These are phyloP conservation scores for Galago senegalensis DNA, from an alignment of 2,797 vertebrate genomes.

Conservation along the genomic window DNA sequence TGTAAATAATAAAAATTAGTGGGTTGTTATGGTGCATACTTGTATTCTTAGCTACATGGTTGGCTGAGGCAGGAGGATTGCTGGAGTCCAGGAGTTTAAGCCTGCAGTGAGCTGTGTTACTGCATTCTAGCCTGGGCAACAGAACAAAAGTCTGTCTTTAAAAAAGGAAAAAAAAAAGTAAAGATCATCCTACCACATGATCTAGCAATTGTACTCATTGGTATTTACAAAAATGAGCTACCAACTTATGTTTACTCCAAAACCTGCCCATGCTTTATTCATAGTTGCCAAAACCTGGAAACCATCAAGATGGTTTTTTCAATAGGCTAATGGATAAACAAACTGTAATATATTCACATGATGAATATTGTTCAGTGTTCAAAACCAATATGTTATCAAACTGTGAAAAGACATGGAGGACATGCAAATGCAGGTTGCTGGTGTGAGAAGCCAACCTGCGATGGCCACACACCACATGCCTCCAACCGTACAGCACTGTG, in stretches of 20 bases:
- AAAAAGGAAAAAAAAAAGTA: not conserved
- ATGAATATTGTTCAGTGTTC: not conserved
- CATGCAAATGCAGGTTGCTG: not conserved
- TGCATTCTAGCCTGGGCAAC: too few species aligned
- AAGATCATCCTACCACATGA: not conserved
- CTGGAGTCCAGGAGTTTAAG: too few species aligned
- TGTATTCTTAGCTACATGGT: too few species aligned
- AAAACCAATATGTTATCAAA: not conserved
- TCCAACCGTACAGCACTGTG: not conserved
- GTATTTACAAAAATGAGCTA: not conserved
- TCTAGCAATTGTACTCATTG: not conserved
- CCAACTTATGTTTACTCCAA: not conserved
- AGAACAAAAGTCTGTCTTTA: too few species aligned
- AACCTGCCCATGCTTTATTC: not conserved
- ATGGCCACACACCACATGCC: not conserved
- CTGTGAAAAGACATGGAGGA: not conserved
- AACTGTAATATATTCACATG: not conserved
- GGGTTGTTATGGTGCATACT: too few species aligned
- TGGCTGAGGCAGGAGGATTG: too few species aligned
- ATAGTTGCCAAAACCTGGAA: slow-evolving; percentile 7
- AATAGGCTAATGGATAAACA: not conserved
- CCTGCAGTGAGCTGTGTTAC: too few species aligned
- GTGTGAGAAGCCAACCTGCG: not conserved
- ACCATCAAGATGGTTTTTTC: not conserved
- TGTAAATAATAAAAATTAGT: too few species aligned